phyloP scores from a whole-genome alignment of 2,113 vertebrate genomes.

The Panthera tigris region DNA sequence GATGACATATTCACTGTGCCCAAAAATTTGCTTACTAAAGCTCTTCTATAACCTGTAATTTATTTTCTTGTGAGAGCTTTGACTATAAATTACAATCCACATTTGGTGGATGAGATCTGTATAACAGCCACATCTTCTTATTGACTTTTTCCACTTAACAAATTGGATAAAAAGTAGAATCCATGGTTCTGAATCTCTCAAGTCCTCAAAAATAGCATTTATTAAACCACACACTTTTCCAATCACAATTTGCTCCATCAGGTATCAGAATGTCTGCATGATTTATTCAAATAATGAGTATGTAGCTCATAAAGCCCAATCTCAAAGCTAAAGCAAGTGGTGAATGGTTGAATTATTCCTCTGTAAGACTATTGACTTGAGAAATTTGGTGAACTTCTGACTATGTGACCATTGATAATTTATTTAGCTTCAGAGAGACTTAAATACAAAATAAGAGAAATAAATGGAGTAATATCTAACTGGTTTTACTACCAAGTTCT shows the following conservation, averaged over 20 bases:
- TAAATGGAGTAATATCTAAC: background rate
- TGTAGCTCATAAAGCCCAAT: background rate
- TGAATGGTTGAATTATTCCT: conserved; percentile 17
- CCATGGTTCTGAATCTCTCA: conserved; percentile 3
- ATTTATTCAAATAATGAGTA: conserved; percentile 42
- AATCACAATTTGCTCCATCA: background rate
- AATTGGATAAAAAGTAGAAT: conserved; percentile 32
- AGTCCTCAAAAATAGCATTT: conserved; percentile 14
- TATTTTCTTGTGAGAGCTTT: background rate
- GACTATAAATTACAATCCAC: background rate
- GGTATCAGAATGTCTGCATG: conserved; percentile 30
- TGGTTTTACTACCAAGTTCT: conserved; percentile 14
- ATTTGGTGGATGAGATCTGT: background rate
- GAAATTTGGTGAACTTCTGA: background rate
- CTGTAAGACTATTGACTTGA: background rate
- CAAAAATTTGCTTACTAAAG: conserved; percentile 13
- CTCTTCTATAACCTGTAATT: background rate
- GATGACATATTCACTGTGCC: background rate
- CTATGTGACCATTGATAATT: background rate
- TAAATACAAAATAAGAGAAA: conserved; percentile 24
- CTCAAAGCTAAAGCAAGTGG: conserved; percentile 24
- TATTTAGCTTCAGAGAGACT: conserved; percentile 11
- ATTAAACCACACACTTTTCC: conserved; percentile 39
- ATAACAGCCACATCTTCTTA: conserved; percentile 34
- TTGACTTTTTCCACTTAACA: conserved; percentile 24